Conservation (phyloP, 2,888 invertebrate species). For the Galeopsomyia nigrocyanea region DNA sequence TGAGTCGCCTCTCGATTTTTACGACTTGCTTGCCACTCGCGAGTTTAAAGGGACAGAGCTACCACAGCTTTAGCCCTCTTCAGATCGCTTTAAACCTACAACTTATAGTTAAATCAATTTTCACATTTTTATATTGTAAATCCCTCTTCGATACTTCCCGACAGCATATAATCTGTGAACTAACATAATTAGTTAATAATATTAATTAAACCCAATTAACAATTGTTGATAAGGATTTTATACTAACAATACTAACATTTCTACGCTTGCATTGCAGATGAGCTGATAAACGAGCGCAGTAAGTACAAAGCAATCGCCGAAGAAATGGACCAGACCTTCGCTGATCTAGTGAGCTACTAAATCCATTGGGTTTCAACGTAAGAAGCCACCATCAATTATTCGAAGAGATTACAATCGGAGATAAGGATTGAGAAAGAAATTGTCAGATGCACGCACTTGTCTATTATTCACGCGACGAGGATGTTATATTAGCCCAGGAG, state of each 20-base stretch:
- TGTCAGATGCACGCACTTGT: conserved; percentile 24
- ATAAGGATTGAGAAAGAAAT: not conserved
- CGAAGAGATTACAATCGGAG: not conserved
- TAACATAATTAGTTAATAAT: not conserved
- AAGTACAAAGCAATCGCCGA: conserved; percentile 98
- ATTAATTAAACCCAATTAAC: conserved; percentile 1
- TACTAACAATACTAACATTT: conserved; percentile 31
- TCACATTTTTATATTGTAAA: too few species aligned
- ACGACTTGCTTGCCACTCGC: too few species aligned
- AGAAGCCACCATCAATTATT: conserved; percentile 29
- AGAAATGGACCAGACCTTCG: conserved; percentile 97
- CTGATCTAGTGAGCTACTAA: conserved; percentile 93
- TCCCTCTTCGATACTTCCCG: too few species aligned
- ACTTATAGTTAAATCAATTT: too few species aligned
- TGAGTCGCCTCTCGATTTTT: too few species aligned
- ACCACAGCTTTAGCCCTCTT: too few species aligned
- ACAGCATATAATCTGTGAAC: too few species aligned
- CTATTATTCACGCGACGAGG: conserved; percentile 1
- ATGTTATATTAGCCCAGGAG: not conserved
- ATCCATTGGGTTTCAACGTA: conserved; percentile 23
- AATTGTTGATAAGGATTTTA: not conserved
- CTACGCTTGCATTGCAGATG: conserved; percentile 77
- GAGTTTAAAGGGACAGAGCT: too few species aligned
- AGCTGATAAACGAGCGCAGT: conserved; percentile 91
- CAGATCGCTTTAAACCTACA: too few species aligned